Evolutionary conservation across 92 coral and sea anemone genomes (phyloP).

Genomic region (Siderastrea siderea): DNA sequence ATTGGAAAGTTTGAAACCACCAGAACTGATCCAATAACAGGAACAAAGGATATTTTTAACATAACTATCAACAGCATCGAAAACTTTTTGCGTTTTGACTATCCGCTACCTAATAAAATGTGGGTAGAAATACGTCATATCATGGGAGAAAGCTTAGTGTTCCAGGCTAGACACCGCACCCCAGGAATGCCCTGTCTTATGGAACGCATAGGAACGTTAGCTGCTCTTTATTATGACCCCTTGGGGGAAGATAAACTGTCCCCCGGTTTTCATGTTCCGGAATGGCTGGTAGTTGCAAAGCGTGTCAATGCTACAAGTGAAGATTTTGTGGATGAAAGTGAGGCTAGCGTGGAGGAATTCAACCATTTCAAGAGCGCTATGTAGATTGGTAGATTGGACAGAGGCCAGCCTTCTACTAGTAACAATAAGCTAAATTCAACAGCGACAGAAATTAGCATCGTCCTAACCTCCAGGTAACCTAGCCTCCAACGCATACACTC

Average conservation of each 20-base stretch:
- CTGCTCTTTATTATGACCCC: slow-evolving; percentile 20
- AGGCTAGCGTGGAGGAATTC: background rate
- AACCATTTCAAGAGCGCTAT: slow-evolving; percentile 22
- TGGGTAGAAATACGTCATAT: slow-evolving; percentile 7
- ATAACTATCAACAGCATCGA: background rate
- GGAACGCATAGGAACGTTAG: slow-evolving; percentile 26
- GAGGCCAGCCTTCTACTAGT: no score
- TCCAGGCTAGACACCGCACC: slow-evolving; percentile 10
- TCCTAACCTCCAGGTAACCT: no score
- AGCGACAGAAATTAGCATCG: no score
- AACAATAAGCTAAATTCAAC: no score
- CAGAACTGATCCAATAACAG: slow-evolving; percentile 1
- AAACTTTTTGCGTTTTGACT: slow-evolving; percentile 13
- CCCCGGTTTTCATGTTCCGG: slow-evolving; percentile 31
- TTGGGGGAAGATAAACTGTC: slow-evolving; percentile 10
- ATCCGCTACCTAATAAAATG: background rate
- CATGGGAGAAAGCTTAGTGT: slow-evolving; percentile 10
- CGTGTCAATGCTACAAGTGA: slow-evolving; percentile 12
- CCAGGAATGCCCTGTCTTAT: slow-evolving; percentile 10
- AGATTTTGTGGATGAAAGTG: background rate
- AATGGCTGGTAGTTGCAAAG: slow-evolving; percentile 13
- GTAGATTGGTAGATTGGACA: background rate
- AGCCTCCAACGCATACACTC: no score
- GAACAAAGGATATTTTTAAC: background rate
- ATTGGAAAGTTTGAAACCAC: slow-evolving; percentile 25